phyloP scores from a whole-genome alignment of 2,113 vertebrate genomes.

The Corvus moneduloides region DNA sequence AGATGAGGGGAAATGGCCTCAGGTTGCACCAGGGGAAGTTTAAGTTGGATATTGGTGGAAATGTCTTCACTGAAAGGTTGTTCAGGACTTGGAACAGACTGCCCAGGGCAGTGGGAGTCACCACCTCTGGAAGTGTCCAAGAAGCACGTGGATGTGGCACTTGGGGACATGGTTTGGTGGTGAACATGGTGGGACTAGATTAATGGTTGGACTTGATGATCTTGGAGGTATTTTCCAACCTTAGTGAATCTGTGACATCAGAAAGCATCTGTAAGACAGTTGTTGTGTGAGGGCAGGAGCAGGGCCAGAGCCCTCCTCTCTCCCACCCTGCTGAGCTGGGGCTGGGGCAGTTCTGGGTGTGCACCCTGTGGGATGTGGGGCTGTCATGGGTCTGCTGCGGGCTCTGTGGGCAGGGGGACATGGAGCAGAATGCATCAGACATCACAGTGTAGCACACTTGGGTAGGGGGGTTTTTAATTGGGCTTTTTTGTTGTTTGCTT shows the following conservation, averaged over 20 bases:
- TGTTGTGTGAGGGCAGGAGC: neutral
- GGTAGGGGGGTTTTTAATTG: neutral
- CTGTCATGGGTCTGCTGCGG: neutral
- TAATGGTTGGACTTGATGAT: neutral
- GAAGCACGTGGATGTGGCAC: neutral
- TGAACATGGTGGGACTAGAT: neutral
- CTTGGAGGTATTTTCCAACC: neutral
- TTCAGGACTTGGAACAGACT: neutral
- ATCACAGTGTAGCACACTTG: no score
- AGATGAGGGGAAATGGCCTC: rapidly evolving
- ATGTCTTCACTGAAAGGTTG: neutral
- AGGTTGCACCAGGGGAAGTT: no score
- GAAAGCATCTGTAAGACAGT: neutral
- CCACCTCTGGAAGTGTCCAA: neutral
- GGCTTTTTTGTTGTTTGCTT: neutral
- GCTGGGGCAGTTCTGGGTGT: neutral
- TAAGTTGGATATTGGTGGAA: neutral
- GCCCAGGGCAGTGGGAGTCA: neutral
- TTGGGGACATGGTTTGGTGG: neutral
- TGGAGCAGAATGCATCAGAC: neutral
- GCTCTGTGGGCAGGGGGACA: neutral
- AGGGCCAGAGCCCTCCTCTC: neutral
- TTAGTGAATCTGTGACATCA: neutral
- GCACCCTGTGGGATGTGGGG: neutral
- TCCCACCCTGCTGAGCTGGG: rapidly evolving